These are phyloP conservation scores for Axea sp. DNA, from an alignment of 2,888 invertebrate genomes.

Conservation along the genomic window DNA sequence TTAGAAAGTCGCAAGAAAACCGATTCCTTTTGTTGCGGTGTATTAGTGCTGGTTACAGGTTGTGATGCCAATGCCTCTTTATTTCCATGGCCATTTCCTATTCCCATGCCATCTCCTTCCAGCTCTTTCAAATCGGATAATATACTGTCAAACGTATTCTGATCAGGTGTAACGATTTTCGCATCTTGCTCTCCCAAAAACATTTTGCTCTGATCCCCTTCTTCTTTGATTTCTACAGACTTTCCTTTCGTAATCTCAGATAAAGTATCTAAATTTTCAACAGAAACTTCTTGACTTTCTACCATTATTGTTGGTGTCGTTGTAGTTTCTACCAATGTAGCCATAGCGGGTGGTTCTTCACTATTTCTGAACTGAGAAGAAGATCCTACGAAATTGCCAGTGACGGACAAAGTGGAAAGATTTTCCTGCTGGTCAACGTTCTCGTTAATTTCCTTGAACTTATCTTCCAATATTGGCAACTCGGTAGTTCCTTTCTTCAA, in stretches of 20 bases:
- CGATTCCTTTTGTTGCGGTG: conserved; percentile 89
- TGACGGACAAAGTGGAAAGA: conserved; percentile 56
- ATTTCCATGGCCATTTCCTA: conserved; percentile 74
- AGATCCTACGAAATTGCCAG: conserved; percentile 42
- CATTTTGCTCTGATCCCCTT: conserved; percentile 50
- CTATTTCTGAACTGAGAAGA: conserved; percentile 58
- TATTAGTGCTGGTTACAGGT: conserved; percentile 72
- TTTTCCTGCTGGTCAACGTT: conserved; percentile 67
- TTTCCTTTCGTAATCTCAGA: conserved; percentile 12
- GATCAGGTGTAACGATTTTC: conserved; percentile 70
- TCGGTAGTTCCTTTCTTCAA: conserved; percentile 65
- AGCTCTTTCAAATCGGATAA: conserved; percentile 77
- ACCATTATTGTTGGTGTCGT: conserved; percentile 18
- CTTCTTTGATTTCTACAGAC: conserved; percentile 24
- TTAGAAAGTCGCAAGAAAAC: conserved; percentile 98
- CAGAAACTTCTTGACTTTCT: conserved; percentile 20
- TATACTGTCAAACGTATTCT: conserved; percentile 74
- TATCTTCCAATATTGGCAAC: conserved; percentile 65
- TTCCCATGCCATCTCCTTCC: conserved; percentile 67
- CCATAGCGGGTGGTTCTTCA: conserved; percentile 64
- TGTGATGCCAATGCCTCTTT: conserved; percentile 74
- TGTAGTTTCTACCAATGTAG: conserved; percentile 16
- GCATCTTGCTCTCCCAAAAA: conserved; percentile 56
- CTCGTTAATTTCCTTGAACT: conserved; percentile 63
- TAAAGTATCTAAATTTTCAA: conserved; percentile 9